Evolutionary conservation across 1,140 invertebrate genomes (phyloP).

Genomic region (Drosophila punjabiensis): DNA sequence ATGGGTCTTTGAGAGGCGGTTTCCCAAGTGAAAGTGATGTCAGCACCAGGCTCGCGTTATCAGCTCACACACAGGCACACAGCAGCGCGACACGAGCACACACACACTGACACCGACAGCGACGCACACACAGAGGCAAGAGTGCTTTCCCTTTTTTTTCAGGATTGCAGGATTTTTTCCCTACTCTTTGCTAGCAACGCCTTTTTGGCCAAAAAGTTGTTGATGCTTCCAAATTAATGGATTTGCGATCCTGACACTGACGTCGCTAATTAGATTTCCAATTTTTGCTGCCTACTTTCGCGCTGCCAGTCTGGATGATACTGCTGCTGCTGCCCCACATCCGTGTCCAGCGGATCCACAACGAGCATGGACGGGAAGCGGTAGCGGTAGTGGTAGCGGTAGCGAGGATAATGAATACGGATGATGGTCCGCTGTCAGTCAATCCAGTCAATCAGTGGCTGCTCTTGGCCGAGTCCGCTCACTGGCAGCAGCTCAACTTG

Average conservation of each 20-base stretch:
- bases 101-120: conserved; percentile 20
- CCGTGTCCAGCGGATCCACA: conserved; percentile 26
- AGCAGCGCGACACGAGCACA: conserved; percentile 15
- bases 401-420: conserved; percentile 22
- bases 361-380: conserved; percentile 12
- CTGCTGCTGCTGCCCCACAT: conserved; percentile 16
- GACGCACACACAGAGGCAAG: conserved; percentile 18
- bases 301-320: conserved; percentile 9
- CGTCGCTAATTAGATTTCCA: conserved; percentile 58
- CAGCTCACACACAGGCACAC: conserved; percentile 31
- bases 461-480: conserved; percentile 23
- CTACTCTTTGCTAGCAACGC: conserved; percentile 41
- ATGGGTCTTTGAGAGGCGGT: conserved; percentile 21
- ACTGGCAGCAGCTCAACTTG: conserved; percentile 27
- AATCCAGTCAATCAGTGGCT: conserved; percentile 35
- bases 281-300: conserved; percentile 26
- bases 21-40: conserved; percentile 66
- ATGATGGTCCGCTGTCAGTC: conserved; percentile 36
- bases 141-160: conserved; percentile 52
- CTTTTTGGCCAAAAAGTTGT: conserved; percentile 37
- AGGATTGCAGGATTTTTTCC: conserved; percentile 20
- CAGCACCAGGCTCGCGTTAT: conserved; percentile 60
- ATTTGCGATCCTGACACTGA: conserved; percentile 50
- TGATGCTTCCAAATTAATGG: conserved; percentile 48
- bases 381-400: conserved; percentile 1